Conservation (phyloP, 2,888 invertebrate genomes). For the Penaeus monodon region DNA sequence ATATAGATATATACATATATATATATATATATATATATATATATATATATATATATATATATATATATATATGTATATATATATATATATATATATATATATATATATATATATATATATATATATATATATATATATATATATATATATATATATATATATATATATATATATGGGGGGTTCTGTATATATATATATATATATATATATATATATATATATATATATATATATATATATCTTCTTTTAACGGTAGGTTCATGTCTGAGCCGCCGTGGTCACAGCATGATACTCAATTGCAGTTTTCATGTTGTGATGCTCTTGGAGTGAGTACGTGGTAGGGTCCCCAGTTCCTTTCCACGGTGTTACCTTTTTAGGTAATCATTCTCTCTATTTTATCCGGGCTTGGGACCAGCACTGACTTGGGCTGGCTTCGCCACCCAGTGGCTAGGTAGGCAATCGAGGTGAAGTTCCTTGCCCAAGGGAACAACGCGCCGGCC, state of each 20-base stretch:
- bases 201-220: background rate
- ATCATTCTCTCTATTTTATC: no score
- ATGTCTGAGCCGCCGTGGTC: background rate
- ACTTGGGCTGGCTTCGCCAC: no score
- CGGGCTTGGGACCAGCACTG: no score
- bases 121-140: background rate
- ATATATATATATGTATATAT: background rate
- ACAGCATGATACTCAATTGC: no score
- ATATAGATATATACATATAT: background rate
- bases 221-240: background rate
- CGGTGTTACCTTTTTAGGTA: no score
- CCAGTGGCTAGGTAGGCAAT: no score
- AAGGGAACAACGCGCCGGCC: no score
- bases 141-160: slow-evolving; percentile 12
- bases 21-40: slow-evolving; percentile 23
- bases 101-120: slow-evolving; percentile 12
- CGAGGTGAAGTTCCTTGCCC: no score
- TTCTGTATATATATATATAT: background rate
- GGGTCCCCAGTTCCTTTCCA: no score
- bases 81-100: slow-evolving; percentile 6
- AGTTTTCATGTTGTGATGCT: no score
- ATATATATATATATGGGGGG: slow-evolving; percentile 12
- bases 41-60: slow-evolving; percentile 2
- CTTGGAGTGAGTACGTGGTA: no score
- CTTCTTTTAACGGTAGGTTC: no score